Conservation (phyloP, 2,797 vertebrate species). For the Discoglossus pictus region DNA sequence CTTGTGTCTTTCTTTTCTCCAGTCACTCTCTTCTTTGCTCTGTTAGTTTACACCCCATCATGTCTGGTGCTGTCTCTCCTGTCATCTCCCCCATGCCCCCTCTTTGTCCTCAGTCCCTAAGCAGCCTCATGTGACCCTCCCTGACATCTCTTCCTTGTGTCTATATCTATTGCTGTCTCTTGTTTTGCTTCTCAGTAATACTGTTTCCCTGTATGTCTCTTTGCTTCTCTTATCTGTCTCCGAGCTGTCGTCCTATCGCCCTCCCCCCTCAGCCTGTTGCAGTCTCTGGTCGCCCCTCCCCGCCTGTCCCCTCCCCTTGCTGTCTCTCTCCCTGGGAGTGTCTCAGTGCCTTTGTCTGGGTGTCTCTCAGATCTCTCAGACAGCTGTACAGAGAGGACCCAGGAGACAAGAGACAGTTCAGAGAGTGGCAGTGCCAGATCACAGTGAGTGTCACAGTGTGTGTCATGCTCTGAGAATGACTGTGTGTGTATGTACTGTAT, state of each 20-base stretch:
- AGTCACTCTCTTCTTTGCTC: no score
- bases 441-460: slow-evolving; percentile 33
- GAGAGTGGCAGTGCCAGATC: not conserved
- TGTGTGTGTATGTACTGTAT: not conserved
- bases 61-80: not conserved
- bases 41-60: no score
- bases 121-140: not conserved
- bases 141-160: not conserved
- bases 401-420: not conserved
- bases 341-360: slow-evolving; percentile 47
- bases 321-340: slow-evolving; percentile 47
- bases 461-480: not conserved
- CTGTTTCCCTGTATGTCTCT: not conserved
- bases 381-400: slow-evolving; percentile 38
- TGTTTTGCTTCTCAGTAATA: no score
- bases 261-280: not conserved
- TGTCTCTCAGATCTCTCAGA: slow-evolving; percentile 45
- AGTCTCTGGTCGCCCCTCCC: slow-evolving; percentile 5
- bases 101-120: not conserved
- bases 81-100: not conserved
- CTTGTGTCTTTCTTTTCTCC: no score
- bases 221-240: not conserved
- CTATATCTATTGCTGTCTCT: no score
- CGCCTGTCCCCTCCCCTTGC: slow-evolving; percentile 29
- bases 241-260: not conserved